Base-by-base conservation (phyloP, 2,797 vertebrate species). In the Mus spretus region DNA sequence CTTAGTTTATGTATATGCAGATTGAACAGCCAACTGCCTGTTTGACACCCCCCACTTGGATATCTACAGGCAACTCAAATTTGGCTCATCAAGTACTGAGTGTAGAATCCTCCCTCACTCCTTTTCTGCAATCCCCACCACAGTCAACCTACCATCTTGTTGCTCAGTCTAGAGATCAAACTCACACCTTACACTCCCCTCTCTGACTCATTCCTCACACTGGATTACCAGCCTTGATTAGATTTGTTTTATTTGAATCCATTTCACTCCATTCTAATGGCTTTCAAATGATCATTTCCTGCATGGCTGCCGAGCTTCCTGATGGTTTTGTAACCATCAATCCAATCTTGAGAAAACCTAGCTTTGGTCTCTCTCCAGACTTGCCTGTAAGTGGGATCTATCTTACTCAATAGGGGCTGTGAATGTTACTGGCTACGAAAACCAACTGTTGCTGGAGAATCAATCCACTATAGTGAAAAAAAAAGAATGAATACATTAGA, bases 381-480 rank as follows among this genome's bases (percentile, higher is more conserved):
- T 15, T 6, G 19, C 75, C 55, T 78, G 3, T 34, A 78, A 24
- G 20, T 44, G 74, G 80, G 89, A 91, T 26, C 12, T 91, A 26
- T 57, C 77, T 95, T 77, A 57, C 22, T 91, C 13, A 91, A 63
- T 1, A 55, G 6, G 13, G 4, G 14, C 57, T 28, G 17, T 44
- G 8, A 12, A 20, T 44, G 15, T 67, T 92, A 86, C 55, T 57
- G 26, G 44, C 24, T 84, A 61, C 80, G 13, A 72, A 57, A 78
- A 97, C 34, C 53, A 78, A 86, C 37, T 89, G 3, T 37, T 37
- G 67, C 0, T 95, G 50, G 40, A 24, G 78, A 92, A 90, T 87
- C 85, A 82, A 63, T 61, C 9, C 15, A 57, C 1, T 82, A 44
- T 34, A 79, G 14, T 63, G 83, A 47, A 6, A 88, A 53, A 5